Conservation (phyloP, 2,888 invertebrate species). For the Pheosia gnoma region DNA sequence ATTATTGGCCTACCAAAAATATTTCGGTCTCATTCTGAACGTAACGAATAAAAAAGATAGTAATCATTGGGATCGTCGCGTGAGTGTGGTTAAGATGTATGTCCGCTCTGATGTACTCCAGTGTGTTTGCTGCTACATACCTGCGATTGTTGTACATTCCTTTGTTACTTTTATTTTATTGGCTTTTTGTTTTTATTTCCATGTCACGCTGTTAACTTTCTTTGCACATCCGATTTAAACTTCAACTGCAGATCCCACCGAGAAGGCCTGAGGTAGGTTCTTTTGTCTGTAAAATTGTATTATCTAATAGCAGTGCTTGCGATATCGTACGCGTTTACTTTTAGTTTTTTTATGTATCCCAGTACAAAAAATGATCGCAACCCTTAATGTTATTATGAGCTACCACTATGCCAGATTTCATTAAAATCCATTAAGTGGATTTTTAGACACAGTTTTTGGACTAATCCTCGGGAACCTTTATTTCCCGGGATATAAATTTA, state of each 20-base stretch:
- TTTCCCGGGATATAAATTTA: too few relatives aligned
- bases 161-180: constrained; percentile 58
- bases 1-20: not conserved
- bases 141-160: constrained; percentile 19
- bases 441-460: too few relatives aligned
- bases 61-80: not conserved
- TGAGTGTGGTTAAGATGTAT: not conserved
- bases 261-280: constrained; percentile 95
- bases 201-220: constrained; percentile 82
- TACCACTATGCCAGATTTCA: too few relatives aligned
- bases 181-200: constrained; percentile 76
- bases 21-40: not conserved
- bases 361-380: too few relatives aligned
- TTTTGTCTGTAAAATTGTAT: not conserved
- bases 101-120: constrained; percentile 18
- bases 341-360: too few relatives aligned
- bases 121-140: constrained; percentile 28
- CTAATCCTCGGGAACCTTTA: too few relatives aligned
- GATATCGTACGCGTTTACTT: too few relatives aligned
- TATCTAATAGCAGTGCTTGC: not conserved
- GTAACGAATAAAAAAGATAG: not conserved
- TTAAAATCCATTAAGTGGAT: too few relatives aligned
- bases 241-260: constrained; percentile 89
- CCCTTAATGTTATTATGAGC: too few relatives aligned
- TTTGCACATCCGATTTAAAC: constrained; percentile 74